phyloP scores from a whole-genome alignment of 2,797 vertebrate genomes.

The Hylomyscus alleni region DNA sequence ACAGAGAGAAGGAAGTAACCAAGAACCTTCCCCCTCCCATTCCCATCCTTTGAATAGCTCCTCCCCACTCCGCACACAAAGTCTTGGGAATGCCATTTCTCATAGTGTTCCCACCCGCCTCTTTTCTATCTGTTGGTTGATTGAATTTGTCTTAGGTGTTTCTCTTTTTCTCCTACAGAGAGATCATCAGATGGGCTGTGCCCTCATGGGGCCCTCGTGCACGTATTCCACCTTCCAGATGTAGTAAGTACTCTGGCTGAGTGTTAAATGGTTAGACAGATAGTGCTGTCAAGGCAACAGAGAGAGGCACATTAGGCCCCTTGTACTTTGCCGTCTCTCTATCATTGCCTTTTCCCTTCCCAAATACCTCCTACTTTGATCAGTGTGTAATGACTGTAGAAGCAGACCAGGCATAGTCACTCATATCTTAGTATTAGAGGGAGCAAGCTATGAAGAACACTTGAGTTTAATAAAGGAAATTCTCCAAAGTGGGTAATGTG shows the following conservation, averaged over 20 bases:
- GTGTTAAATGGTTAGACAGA: constrained; percentile 15
- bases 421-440: not conserved
- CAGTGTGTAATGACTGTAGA: not conserved
- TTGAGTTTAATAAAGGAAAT: not conserved
- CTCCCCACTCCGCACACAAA: not conserved
- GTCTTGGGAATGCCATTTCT: not conserved
- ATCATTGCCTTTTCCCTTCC: not conserved
- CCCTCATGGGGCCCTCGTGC: constrained; percentile 95
- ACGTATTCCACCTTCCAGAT: constrained; percentile 97
- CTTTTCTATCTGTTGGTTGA: not conserved
- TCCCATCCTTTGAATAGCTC: not conserved
- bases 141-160: not conserved
- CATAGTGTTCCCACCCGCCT: not conserved
- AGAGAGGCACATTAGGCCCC: not conserved
- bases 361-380: not conserved
- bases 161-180: constrained; percentile 80
- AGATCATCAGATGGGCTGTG: constrained; percentile 89
- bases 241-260: constrained; percentile 92
- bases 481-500: not conserved
- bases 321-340: not conserved
- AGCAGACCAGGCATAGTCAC: not conserved
- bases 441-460: not conserved
- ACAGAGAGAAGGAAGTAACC: not conserved
- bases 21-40: not conserved
- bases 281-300: not conserved